These are phyloP conservation scores for Zosterops borbonicus DNA, from an alignment of 2,113 vertebrate species.

Conservation along the genomic window DNA sequence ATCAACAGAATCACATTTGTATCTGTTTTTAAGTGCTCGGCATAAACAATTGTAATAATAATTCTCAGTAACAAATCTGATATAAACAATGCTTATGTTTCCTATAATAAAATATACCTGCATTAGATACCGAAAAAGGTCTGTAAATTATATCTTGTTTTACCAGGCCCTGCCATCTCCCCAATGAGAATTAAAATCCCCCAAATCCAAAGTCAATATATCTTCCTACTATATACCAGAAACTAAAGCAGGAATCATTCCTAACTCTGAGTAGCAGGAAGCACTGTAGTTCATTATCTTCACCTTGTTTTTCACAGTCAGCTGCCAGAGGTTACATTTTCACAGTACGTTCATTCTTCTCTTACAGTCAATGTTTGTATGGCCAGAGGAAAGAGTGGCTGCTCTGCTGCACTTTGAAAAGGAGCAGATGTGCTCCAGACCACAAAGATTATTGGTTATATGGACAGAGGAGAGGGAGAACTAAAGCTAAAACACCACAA, in stretches of 20 bases:
- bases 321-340: background rate
- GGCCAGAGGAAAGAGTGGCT: background rate
- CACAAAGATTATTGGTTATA: background rate
- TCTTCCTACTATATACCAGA: background rate
- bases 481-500: background rate
- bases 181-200: background rate
- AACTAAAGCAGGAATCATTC: background rate
- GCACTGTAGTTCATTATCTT: background rate
- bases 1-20: background rate
- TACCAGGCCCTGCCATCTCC: background rate
- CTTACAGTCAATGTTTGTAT: background rate
- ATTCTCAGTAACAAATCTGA: background rate
- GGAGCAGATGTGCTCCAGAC: background rate
- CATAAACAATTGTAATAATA: background rate
- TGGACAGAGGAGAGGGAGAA: background rate
- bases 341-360: background rate
- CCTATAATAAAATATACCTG: background rate
- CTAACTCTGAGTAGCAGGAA: background rate
- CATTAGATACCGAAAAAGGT: background rate
- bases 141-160: background rate
- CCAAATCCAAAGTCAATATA: background rate
- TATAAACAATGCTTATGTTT: background rate
- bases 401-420: background rate
- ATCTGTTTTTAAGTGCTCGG: background rate
- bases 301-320: background rate